phyloP scores from a whole-genome alignment of 2,113 vertebrate species.

The Planiliza haematocheilus region DNA sequence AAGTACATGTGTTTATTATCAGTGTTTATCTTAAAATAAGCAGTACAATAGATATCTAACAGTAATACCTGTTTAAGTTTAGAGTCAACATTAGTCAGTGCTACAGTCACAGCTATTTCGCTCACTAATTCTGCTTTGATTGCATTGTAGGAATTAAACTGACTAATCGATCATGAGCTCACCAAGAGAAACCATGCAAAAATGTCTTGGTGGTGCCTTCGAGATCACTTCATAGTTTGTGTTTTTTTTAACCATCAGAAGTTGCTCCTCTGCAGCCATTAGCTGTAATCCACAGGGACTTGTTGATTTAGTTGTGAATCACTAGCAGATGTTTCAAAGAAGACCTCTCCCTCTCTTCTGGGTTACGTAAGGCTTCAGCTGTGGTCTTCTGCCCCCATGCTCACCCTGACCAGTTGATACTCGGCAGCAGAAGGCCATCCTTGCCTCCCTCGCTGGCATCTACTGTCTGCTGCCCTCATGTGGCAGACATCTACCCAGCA shows the following conservation, averaged over 20 bases:
- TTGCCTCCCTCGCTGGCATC: conserved; percentile 1
- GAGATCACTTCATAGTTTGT: not conserved
- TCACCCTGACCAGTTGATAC: conserved; percentile 16
- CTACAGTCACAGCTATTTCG: not conserved
- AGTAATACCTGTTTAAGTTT: too few relatives aligned
- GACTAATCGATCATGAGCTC: too few relatives aligned
- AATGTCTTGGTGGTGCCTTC: not conserved
- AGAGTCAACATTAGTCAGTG: too few relatives aligned
- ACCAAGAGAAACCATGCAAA: too few relatives aligned
- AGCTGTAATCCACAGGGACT: conserved; percentile 7
- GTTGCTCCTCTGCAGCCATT: not conserved
- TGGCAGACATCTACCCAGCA: conserved; percentile 43
- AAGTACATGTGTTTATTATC: not conserved
- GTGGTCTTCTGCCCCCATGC: conserved; percentile 55
- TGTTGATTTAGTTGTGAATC: conserved; percentile 50
- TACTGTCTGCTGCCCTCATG: conserved; percentile 64
- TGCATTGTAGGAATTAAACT: not conserved
- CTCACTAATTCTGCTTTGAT: not conserved
- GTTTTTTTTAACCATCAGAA: conserved; percentile 22
- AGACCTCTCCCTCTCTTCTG: conserved; percentile 55
- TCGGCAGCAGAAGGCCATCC: conserved; percentile 4
- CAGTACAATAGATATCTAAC: too few relatives aligned
- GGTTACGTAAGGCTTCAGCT: conserved; percentile 67
- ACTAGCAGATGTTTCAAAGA: conserved; percentile 60
- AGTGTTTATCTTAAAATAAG: too few relatives aligned